These are phyloP conservation scores for Drosophila emarginata DNA, from an alignment of 2,888 invertebrate species.

Conservation along the genomic window DNA sequence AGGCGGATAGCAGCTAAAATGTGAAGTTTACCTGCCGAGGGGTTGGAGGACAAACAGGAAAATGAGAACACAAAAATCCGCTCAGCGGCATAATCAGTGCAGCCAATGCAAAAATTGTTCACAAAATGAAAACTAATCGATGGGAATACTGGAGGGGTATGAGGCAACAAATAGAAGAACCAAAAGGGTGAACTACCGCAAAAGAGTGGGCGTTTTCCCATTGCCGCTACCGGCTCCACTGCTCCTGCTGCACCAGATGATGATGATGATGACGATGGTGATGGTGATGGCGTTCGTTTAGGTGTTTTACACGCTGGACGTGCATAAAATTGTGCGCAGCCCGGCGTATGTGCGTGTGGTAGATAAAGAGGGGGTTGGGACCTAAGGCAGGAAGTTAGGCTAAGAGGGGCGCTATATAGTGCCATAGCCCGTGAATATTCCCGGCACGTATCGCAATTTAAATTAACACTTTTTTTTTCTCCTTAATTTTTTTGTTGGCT, in stretches of 20 bases:
- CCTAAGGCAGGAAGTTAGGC: constrained; percentile 1
- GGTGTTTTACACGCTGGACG: constrained; percentile 78
- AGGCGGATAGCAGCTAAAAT: neutral
- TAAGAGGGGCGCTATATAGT: constrained; percentile 12
- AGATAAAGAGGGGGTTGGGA: neutral
- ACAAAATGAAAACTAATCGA: constrained; percentile 79
- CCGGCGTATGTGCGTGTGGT: constrained; percentile 51
- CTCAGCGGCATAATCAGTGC: constrained; percentile 64
- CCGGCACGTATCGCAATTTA: constrained; percentile 78
- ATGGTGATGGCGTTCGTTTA: constrained; percentile 72
- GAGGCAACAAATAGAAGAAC: neutral
- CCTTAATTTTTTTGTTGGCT: constrained; percentile 27
- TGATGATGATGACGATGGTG: constrained; percentile 55
- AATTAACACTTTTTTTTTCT: constrained; percentile 78
- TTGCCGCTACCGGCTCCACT: neutral
- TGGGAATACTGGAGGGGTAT: constrained; percentile 43
- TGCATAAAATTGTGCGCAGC: constrained; percentile 74
- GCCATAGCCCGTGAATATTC: constrained; percentile 53
- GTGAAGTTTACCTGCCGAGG: neutral
- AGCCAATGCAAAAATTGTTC: constrained; percentile 66
- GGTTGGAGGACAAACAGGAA: neutral
- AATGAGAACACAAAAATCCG: constrained; percentile 27
- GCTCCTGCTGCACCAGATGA: neutral
- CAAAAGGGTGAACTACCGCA: constrained; percentile 46
- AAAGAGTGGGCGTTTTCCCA: constrained; percentile 30